Evolutionary conservation across 35 echinoderm and acorn worm species (phyloP), one percentile per base, ranked within the genome.

Genomic region (Eucidaris tribuloides): DNA sequence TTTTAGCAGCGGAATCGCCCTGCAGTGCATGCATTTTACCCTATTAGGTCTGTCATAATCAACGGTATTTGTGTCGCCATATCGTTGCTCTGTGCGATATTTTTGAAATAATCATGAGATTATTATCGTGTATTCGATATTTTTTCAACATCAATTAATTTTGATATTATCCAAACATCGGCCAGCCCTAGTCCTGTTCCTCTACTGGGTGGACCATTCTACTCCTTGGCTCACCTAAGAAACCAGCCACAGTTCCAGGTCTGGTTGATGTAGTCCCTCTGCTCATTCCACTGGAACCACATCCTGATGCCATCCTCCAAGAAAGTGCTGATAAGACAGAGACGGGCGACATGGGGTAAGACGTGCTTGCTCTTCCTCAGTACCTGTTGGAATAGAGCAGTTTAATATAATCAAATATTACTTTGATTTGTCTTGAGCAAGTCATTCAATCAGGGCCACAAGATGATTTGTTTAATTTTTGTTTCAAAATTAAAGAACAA

Each of bases 251-350:
- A 89, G n/a, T 81, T 71, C 96, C 96, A 99, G 23, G 96, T 90
- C 40, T 92, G 90, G 57, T 93, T 87, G 29, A 99, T 99, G 84
- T 99, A 99, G 15, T 99, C 96, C 70, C 86, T 76, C 62, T 99
- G 96, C 81, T 99, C 96, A 55, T 40, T 55, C 96, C 96, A 99
- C 31, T 99, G 96, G 42, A 99, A 99, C 96, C 96, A 99, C 96
- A 99, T 99, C 45, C 96, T 64, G 65, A 99, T 87, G 20, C 96
- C 96, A 90, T 99, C 96, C 77, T 99, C 96, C 28, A 99, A 65
- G 79, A 99, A 99, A 4, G 96, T 99, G 55, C 96, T 99, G 54
- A 99, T 99, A 32, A 99, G 71, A 84, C 96, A 99, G 0, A 99
- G 79, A 28, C 96, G 77, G 42, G 90, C 96, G 48, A 99, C 81